These are phyloP conservation scores for Typhlomys cinereus DNA, from an alignment of 2,113 vertebrate species.

Conservation along the genomic window DNA sequence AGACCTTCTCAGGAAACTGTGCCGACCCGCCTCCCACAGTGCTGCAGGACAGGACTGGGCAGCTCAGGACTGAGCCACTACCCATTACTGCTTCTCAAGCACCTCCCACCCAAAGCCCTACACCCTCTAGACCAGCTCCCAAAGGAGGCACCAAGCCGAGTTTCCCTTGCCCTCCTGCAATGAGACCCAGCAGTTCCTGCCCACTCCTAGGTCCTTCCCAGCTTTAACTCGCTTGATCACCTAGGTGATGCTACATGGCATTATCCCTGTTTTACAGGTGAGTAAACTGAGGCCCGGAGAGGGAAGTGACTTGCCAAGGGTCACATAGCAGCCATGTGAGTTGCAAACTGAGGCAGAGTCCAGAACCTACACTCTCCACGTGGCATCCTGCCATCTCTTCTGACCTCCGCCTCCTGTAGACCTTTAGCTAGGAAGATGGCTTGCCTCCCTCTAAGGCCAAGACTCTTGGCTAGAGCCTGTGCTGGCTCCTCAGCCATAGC, in stretches of 20 bases:
- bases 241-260: background rate
- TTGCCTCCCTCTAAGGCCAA: background rate
- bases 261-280: background rate
- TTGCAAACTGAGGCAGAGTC: background rate
- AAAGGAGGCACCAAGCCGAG: background rate
- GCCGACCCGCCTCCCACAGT: background rate
- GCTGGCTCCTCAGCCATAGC: constrained; percentile 1
- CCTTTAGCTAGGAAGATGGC: background rate
- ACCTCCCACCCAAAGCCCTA: background rate
- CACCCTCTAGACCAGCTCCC: background rate
- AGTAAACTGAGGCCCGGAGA: background rate
- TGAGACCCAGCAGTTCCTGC: background rate
- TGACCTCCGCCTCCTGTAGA: background rate
- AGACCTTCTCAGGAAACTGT: background rate
- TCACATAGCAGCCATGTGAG: background rate
- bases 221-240: background rate
- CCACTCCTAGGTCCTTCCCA: background rate
- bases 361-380: background rate
- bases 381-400: background rate
- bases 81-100: background rate
- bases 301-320: too few relatives aligned
- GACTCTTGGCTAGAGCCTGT: background rate
- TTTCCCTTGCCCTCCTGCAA: background rate
- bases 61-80: background rate
- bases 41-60: background rate